A percentile compares a stretch with the other conserved stretches of the same genome.
Conservation (phyloP, 1,140 invertebrate genomes). For the Trachelipus rathkii region DNA sequence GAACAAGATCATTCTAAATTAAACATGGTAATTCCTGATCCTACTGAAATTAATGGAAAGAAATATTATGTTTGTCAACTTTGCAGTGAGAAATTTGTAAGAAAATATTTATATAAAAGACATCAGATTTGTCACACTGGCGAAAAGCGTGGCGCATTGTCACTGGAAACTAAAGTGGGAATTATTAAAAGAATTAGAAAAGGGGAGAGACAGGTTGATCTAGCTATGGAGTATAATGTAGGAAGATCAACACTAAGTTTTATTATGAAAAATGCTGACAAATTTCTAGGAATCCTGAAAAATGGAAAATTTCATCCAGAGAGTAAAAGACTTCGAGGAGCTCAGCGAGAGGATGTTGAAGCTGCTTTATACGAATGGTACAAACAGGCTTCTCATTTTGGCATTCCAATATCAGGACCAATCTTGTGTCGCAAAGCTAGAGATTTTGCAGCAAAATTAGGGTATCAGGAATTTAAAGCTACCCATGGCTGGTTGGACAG, state of each 20-base stretch:
- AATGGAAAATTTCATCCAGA: constrained; percentile 43
- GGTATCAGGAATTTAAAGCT: constrained; percentile 44
- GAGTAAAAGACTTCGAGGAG: constrained; percentile 39
- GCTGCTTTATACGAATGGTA: constrained; percentile 45
- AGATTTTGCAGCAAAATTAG: constrained; percentile 43
- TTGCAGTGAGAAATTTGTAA: background rate
- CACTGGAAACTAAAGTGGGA: constrained; percentile 40
- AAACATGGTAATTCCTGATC: background rate
- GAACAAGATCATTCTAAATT: no score
- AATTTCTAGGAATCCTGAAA: constrained; percentile 38
- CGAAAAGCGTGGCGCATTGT: constrained; percentile 43
- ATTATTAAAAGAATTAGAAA: constrained; percentile 40
- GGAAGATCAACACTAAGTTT: constrained; percentile 42
- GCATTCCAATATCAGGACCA: background rate
- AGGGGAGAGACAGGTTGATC: constrained; percentile 40
- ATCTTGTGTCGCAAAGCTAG: constrained; percentile 38
- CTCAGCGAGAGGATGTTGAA: constrained; percentile 44
- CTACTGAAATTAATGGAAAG: background rate
- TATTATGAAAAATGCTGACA: constrained; percentile 43
- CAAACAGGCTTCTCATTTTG: constrained; percentile 29
- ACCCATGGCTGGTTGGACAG: constrained; percentile 46
- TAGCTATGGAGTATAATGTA: constrained; percentile 44
- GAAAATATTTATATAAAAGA: constrained; percentile 36
- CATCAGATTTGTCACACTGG: constrained; percentile 38
- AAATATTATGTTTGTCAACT: background rate